Conservation (phyloP, 2,797 vertebrate genomes). For the Neosilurus mollespiculum region DNA sequence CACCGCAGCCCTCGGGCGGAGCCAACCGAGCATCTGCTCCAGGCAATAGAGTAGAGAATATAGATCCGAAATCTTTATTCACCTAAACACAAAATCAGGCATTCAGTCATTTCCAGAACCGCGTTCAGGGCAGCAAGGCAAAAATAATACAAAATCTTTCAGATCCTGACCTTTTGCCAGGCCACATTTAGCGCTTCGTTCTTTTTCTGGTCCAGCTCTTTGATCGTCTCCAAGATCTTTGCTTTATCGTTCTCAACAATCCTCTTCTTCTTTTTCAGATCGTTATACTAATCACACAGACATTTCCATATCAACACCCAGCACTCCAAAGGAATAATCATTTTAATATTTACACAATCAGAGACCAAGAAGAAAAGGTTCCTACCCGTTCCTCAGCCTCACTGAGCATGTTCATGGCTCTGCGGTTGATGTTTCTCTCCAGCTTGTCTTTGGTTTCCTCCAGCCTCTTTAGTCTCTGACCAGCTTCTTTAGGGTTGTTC, state of each 20-base stretch:
- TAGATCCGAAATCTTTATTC: constrained; percentile 93
- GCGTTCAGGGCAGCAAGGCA: neutral
- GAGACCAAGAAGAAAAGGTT: neutral
- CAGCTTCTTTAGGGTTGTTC: constrained; percentile 81
- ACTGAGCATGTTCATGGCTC: constrained; percentile 87
- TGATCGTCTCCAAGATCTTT: constrained; percentile 89
- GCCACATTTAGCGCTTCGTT: constrained; percentile 86
- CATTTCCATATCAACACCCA: neutral
- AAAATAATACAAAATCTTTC: neutral
- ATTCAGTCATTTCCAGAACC: neutral
- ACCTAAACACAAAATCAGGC: constrained; percentile 73
- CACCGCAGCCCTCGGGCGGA: constrained; percentile 73
- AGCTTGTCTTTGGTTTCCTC: constrained; percentile 82
- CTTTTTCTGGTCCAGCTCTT: constrained; percentile 93
- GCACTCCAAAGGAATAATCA: neutral
- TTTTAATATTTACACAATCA: neutral
- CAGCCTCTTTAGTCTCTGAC: constrained; percentile 84
- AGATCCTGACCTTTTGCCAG: constrained; percentile 86
- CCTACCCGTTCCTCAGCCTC: constrained; percentile 89
- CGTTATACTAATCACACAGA: constrained; percentile 81
- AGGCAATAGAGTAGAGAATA: constrained; percentile 91
- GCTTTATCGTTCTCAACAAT: constrained; percentile 93
- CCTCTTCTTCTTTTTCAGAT: constrained; percentile 91
- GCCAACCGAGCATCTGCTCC: constrained; percentile 86
- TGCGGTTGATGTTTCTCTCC: constrained; percentile 84